A percentile compares a stretch with the other conserved stretches of the same genome.
These are phyloP conservation scores for Rutpela maculata DNA, from an alignment of 2,888 invertebrate species.

Conservation along the genomic window DNA sequence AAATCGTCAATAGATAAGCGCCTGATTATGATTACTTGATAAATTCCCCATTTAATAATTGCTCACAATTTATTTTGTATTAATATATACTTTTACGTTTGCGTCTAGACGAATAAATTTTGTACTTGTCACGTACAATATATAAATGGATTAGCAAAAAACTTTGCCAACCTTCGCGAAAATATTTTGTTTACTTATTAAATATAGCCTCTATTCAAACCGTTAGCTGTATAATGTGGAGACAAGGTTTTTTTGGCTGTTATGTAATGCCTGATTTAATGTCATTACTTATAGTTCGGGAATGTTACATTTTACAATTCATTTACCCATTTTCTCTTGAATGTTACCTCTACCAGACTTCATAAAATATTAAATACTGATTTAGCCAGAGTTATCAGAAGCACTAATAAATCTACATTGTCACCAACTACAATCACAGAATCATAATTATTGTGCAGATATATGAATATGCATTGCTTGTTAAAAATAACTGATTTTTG, in stretches of 20 bases:
- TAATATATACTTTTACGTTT: conserved; percentile 32
- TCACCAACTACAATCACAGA: too few relatives aligned
- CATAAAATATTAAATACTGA: too few relatives aligned
- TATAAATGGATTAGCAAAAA: conserved; percentile 33
- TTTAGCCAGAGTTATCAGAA: too few relatives aligned
- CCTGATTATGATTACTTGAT: conserved; percentile 10
- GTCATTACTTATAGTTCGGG: neutral
- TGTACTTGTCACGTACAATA: conserved; percentile 25
- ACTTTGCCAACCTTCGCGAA: conserved; percentile 14
- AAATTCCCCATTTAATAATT: conserved; percentile 5
- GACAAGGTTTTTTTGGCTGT: neutral
- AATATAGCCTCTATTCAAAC: conserved; percentile 6
- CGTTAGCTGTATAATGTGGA: neutral
- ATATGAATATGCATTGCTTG: too few relatives aligned
- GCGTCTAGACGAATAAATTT: conserved; percentile 49
- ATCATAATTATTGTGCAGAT: too few relatives aligned
- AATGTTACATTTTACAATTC: neutral
- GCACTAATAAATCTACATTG: too few relatives aligned
- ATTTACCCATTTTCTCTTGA: too few relatives aligned
- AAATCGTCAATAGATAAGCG: conserved; percentile 12
- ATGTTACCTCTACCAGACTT: too few relatives aligned
- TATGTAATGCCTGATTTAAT: neutral
- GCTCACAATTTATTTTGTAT: conserved; percentile 22
- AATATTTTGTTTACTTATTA: conserved; percentile 38
- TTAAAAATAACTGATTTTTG: too few relatives aligned